Conservation (phyloP, 2,888 invertebrate genomes). For the Heliconius charithonia region DNA sequence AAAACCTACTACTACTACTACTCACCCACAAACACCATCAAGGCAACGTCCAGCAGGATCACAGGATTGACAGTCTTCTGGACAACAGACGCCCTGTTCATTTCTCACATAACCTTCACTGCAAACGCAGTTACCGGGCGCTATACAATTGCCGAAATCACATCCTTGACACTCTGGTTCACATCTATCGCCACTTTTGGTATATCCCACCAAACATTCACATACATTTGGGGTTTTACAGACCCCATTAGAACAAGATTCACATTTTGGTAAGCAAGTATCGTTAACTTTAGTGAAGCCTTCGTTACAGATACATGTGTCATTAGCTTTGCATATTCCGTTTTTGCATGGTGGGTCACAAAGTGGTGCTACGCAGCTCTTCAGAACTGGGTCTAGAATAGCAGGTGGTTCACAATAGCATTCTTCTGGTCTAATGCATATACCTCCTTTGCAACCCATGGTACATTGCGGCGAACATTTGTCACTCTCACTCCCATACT, state of each 20-base stretch:
- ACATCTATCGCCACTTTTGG: constrained; percentile 55
- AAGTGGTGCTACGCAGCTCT: constrained; percentile 63
- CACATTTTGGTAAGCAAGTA: constrained; percentile 51
- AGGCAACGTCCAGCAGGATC: constrained; percentile 47
- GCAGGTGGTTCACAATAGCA: constrained; percentile 68
- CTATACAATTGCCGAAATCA: constrained; percentile 59
- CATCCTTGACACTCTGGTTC: constrained; percentile 58
- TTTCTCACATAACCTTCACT: constrained; percentile 59
- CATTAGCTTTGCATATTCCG: constrained; percentile 62
- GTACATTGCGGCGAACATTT: constrained; percentile 78
- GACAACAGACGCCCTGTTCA: constrained; percentile 51
- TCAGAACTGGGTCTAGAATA: constrained; percentile 58
- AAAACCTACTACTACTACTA: constrained; percentile 19
- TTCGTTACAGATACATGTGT: constrained; percentile 62
- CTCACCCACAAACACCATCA: constrained; percentile 44
- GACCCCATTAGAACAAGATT: constrained; percentile 53
- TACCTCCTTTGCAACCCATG: constrained; percentile 75
- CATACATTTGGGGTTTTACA: constrained; percentile 84
- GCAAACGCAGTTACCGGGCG: constrained; percentile 74
- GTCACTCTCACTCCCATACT: constrained; percentile 62
- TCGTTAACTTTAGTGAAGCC: constrained; percentile 54
- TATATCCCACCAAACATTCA: constrained; percentile 81
- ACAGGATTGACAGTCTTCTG: constrained; percentile 51
- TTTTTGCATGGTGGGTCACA: constrained; percentile 67
- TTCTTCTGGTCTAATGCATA: constrained; percentile 66